Evolutionary conservation across 1,140 invertebrate genomes (phyloP), one percentile per base, ranked within the genome.

Genomic region (Palaemon carinicauda): DNA sequence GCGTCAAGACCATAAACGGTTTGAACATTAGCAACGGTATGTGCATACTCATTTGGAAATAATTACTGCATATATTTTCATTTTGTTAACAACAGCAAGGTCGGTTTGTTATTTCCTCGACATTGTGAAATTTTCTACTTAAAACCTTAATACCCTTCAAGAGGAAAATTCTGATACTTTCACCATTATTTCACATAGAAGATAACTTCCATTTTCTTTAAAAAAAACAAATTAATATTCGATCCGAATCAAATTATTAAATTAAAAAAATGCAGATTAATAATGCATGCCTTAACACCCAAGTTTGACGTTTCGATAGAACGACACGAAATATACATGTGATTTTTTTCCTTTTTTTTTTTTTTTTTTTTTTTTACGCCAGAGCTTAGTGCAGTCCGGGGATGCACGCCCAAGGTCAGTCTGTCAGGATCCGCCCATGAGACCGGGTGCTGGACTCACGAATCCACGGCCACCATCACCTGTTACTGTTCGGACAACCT

Each of bases 391-490:
- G 52, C 31, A 2, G 82, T 85, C 5, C 31, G 87, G 1, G 87
- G 81, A 1, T 88, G 87, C 41, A 56, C 77, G 9, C 82, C 79
- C 17, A 27, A 52, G 15, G 31, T 52, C 31, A 84, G 54, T 15
- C 78, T 81, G 4, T 29, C 27, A 10, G 87, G 87, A 10, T 31
- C 15, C 15, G 21, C 12, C 3, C 82, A 85, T 54, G 21, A 41
- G 31, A 69, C 69, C 10, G 87, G 87, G 1, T 88, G 87, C 69
- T 88, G 87, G 87, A 74, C 77, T 1, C 78, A 77, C 82, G 41
- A 50, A 15, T 12, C 31, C 78, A 33, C 87, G 19, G 14, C n/a
- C 29, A 80, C 60, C 29, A n/a, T 88, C 60, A 73, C 60, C 29
- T 88, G 87, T 33, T 88, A 82, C 78, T 88, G 87, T 41, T n/a